Percentiles rank a stretch among this genome's conserved stretches.
Conservation (phyloP, 2,797 vertebrate genomes). For the Sciaenops ocellatus region DNA sequence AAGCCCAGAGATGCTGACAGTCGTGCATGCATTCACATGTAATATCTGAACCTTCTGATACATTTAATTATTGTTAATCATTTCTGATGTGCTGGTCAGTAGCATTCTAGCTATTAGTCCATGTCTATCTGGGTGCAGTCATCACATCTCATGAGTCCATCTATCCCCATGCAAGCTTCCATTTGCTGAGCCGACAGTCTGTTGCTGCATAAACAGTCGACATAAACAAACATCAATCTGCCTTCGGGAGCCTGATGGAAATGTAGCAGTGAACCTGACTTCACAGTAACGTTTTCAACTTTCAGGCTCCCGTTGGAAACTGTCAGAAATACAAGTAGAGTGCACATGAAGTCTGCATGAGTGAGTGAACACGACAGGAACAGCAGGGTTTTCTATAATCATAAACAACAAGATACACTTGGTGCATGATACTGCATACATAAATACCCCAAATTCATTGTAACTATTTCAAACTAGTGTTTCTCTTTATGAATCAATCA, state of each 20-base stretch:
- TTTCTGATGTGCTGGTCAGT: neutral
- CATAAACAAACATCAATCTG: neutral
- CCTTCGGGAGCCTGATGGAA: neutral
- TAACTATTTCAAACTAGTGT: neutral
- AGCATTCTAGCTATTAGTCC: neutral
- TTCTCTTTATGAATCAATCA: too few species aligned
- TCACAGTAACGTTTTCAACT: neutral
- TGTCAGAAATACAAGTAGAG: neutral
- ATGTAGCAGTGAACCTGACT: neutral
- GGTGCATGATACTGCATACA: neutral
- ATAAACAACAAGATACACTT: neutral
- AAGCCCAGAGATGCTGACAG: neutral
- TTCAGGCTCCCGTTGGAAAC: neutral
- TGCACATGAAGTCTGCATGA: neutral
- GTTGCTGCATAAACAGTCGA: neutral
- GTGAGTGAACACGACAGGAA: neutral
- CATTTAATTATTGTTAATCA: neutral
- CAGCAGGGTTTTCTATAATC: neutral
- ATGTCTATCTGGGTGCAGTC: neutral
- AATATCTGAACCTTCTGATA: too few species aligned
- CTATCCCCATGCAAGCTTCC: neutral
- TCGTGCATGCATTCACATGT: too few species aligned
- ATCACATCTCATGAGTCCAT: neutral
- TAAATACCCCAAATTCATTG: neutral
- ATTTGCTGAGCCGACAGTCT: neutral